Base-by-base conservation (phyloP, 2,888 invertebrate species). In the Metallyticus violacea region DNA sequence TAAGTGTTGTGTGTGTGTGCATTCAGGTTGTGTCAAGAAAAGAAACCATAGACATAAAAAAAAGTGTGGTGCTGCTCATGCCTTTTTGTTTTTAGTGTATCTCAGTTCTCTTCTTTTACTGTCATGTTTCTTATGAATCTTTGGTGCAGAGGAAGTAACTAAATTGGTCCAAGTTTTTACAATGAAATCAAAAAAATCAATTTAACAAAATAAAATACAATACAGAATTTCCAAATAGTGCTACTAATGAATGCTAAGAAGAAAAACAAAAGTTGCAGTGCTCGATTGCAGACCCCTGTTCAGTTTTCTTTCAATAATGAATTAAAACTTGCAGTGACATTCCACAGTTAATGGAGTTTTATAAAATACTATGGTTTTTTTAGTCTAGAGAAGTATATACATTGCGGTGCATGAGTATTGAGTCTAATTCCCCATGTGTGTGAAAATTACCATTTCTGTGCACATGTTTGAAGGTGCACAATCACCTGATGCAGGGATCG, bases 1-100 rank as follows among this genome's bases (percentile, higher is more conserved):
- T 81, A 81, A 81, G 26, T 81, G 81, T 81, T 9, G 62, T 80
- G 80, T 80, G 80, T n/a, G n/a, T 81, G 81, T 26, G 40, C 40
- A 62, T 62, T 62, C 40, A 62, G 40, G 40, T 62, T 62, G 40
- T 62, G 40, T 62, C 40, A 62, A 62, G 40, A 62, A 62, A 62
- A 15, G 40, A 62, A 62, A 62, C 40, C 22, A 62, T 3, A 62
- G 9, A 15, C 40, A 62, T 62, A 62, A 9, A 9, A 62, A 62
- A 62, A 62, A 62, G 40, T 62, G 40, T 62, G 40, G 40, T 62
- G 40, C 40, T 62, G 40, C 40, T 62, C 76, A 26, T 82, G 26
- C 26, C 82, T 82, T 81, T 27, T 62, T 25, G 40, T 30, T 25
- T 76, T 5, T 22, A 27, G 7, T 28, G 27, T 27, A 62, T 15